phyloP scores from a whole-genome alignment of 35 echinoderm and acorn worm genomes.

The Hemicentrotus pulcherrimus region DNA sequence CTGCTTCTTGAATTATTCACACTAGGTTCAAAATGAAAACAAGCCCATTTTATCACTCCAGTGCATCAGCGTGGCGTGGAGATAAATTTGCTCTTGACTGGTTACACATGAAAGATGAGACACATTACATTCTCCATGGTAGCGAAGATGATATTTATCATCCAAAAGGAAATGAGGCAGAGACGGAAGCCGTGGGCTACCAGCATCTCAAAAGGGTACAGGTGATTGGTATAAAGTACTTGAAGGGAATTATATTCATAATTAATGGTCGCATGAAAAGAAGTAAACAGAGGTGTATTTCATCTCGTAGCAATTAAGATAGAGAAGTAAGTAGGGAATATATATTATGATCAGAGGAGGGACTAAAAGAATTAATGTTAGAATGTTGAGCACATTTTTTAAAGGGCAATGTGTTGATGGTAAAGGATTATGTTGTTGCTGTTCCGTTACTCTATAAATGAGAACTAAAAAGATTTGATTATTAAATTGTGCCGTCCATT shows the following conservation, averaged over 20 bases:
- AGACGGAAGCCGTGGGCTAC: not conserved
- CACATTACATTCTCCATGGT: not conserved
- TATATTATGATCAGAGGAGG: not conserved
- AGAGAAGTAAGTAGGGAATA: not conserved
- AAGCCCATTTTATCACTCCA: not conserved
- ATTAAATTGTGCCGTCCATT: too few species aligned
- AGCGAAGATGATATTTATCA: not conserved
- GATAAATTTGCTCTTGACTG: not conserved
- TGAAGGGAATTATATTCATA: not conserved
- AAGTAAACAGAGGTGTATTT: not conserved
- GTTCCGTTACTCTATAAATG: too few species aligned
- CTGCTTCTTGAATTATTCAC: not conserved
- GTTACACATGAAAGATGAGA: constrained; percentile 1
- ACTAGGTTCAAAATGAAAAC: not conserved
- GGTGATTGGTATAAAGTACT: not conserved
- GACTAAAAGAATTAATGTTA: not conserved
- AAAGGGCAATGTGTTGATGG: too few species aligned
- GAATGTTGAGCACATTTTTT: too few species aligned
- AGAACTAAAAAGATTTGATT: too few species aligned
- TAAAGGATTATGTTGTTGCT: too few species aligned
- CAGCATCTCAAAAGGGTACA: not conserved
- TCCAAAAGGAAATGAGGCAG: not conserved
- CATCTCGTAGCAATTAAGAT: not conserved
- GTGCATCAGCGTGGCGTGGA: not conserved
- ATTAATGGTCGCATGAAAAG: not conserved